Percentiles rank a stretch among this genome's conserved stretches.
These are phyloP conservation scores for Syrrhaptes paradoxus DNA, from an alignment of 2,113 vertebrate genomes.

Conservation along the genomic window DNA sequence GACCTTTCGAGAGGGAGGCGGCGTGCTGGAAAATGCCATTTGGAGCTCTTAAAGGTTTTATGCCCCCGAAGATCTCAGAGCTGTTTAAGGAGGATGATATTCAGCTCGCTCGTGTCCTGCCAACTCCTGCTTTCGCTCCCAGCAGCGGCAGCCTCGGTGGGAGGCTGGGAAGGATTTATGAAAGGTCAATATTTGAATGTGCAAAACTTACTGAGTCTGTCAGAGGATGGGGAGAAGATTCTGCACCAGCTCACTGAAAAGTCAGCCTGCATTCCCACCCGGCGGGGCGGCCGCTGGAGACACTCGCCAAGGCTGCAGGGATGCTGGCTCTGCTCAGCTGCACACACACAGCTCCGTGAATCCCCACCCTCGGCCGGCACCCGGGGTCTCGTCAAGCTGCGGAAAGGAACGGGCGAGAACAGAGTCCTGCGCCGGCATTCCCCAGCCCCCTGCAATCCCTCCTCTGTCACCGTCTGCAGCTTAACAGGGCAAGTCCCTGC, in stretches of 20 bases:
- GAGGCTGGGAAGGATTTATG: slow-evolving; percentile 47
- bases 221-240: neutral
- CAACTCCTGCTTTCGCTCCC: slow-evolving; percentile 27
- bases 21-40: slow-evolving; percentile 38
- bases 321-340: neutral
- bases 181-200: slow-evolving; percentile 69
- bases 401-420: fast-evolving
- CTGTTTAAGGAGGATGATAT: slow-evolving; percentile 61
- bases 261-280: neutral
- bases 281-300: neutral
- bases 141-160: neutral
- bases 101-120: slow-evolving; percentile 58
- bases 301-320: fast-evolving
- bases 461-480: neutral
- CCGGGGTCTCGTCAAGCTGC: fast-evolving
- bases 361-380: fast-evolving
- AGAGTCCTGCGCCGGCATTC: neutral
- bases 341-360: neutral
- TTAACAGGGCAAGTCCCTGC: fast-evolving
- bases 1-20: slow-evolving; percentile 45
- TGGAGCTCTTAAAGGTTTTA: slow-evolving; percentile 63
- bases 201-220: slow-evolving; percentile 48
- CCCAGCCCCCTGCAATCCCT: neutral
- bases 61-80: slow-evolving; percentile 42
- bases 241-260: neutral